A percentile compares a stretch with the other conserved stretches of the same genome.
Evolutionary conservation across 2,113 vertebrate genomes (phyloP).

Genomic region (Azemiops feae): DNA sequence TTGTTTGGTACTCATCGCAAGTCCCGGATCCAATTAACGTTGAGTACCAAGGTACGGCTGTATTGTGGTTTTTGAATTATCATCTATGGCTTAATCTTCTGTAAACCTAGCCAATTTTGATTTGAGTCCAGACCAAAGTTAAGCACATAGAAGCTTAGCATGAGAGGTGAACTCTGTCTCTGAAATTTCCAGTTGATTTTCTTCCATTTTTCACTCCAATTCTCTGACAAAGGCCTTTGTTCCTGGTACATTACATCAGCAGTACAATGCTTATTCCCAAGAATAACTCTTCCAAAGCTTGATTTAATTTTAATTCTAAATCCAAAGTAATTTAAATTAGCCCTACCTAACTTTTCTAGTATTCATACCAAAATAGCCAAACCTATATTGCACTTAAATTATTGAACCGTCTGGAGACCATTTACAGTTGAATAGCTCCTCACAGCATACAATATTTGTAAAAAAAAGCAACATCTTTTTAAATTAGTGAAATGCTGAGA

Average conservation of each 20-base stretch:
- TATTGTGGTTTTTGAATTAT: not conserved
- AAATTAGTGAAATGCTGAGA: not conserved
- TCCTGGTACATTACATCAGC: not conserved
- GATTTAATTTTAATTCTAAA: not conserved
- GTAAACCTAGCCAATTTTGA: not conserved
- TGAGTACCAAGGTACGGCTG: no score
- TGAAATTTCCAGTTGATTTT: not conserved
- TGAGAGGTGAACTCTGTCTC: not conserved
- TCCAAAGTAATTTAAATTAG: not conserved
- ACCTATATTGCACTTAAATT: not conserved
- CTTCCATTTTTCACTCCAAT: not conserved
- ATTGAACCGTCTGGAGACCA: not conserved
- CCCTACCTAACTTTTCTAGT: not conserved
- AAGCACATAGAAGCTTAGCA: no score
- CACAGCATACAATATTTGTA: not conserved
- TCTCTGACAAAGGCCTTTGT: not conserved
- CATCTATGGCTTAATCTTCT: not conserved
- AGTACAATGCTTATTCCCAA: not conserved
- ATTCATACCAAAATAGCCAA: not conserved
- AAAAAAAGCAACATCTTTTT: not conserved
- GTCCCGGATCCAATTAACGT: no score
- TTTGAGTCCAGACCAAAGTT: no score
- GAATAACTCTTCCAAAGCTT: not conserved
- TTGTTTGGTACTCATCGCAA: no score
- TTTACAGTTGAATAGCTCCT: not conserved